These are phyloP conservation scores for Ondatra zibethicus DNA, from an alignment of 2,113 vertebrate species.

Conservation along the genomic window DNA sequence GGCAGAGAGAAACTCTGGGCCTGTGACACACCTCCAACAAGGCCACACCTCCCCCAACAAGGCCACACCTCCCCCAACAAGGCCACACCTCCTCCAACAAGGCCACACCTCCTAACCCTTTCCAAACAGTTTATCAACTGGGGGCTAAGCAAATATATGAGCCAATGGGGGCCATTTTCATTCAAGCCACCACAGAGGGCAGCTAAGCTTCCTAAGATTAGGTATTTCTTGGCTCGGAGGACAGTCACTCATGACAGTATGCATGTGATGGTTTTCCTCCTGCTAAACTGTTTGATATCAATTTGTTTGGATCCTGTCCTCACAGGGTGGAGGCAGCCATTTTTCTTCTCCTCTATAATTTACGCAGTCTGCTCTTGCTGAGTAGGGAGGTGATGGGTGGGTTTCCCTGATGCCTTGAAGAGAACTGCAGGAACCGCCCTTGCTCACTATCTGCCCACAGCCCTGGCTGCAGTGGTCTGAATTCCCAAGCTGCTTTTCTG, in stretches of 20 bases:
- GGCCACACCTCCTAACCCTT: neutral
- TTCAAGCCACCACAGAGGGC: neutral
- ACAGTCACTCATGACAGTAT: neutral
- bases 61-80: too few relatives aligned
- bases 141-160: neutral
- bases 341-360: neutral
- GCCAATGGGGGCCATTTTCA: neutral
- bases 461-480: neutral
- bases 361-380: neutral
- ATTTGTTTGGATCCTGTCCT: neutral
- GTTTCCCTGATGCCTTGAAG: neutral
- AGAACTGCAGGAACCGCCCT: neutral
- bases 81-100: neutral
- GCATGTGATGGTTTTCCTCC: neutral
- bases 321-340: neutral
- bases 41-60: too few relatives aligned
- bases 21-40: neutral
- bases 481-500: neutral
- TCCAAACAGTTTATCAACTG: neutral
- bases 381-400: neutral
- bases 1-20: neutral
- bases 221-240: neutral
- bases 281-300: neutral
- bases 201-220: neutral
- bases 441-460: neutral